Evolutionary conservation across 92 coral and sea anemone genomes (phyloP).

Genomic region (Porites evermanni): DNA sequence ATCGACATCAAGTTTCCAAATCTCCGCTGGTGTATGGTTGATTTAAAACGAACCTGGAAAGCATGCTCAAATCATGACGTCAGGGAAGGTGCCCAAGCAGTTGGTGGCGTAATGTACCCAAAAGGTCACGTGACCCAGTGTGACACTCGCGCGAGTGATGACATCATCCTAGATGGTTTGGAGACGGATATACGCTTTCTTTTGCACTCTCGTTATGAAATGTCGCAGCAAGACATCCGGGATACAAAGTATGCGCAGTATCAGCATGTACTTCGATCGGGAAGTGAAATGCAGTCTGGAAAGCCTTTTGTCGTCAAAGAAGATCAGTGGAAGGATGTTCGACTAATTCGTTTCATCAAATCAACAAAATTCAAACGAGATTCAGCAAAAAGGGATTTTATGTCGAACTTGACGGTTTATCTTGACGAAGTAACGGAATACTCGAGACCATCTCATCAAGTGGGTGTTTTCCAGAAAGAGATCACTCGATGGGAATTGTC

Average conservation of each 20-base stretch:
- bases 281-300: neutral
- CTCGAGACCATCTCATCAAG: constrained; percentile 71
- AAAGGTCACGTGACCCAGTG: too few relatives aligned
- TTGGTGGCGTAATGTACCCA: too few relatives aligned
- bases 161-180: constrained; percentile 67
- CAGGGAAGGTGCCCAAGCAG: too few relatives aligned
- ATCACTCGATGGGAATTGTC: constrained; percentile 83
- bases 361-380: constrained; percentile 49
- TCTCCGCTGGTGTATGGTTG: constrained; percentile 86
- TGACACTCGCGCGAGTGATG: neutral
- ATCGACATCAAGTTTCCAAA: constrained; percentile 69
- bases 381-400: neutral
- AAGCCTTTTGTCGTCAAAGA: constrained; percentile 62
- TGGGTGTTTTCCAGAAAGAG: constrained; percentile 67
- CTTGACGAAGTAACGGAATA: constrained; percentile 81
- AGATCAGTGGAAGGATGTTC: constrained; percentile 88
- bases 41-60: too few relatives aligned
- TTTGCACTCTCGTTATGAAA: constrained; percentile 79
- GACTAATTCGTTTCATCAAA: constrained; percentile 73
- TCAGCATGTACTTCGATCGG: constrained; percentile 27
- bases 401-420: constrained; percentile 32
- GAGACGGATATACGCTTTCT: constrained; percentile 92
- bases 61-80: too few relatives aligned
- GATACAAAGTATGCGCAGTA: constrained; percentile 78
- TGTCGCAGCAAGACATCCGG: constrained; percentile 64